phyloP scores from a whole-genome alignment of 2,797 vertebrate species.

The Hylomyscus alleni region DNA sequence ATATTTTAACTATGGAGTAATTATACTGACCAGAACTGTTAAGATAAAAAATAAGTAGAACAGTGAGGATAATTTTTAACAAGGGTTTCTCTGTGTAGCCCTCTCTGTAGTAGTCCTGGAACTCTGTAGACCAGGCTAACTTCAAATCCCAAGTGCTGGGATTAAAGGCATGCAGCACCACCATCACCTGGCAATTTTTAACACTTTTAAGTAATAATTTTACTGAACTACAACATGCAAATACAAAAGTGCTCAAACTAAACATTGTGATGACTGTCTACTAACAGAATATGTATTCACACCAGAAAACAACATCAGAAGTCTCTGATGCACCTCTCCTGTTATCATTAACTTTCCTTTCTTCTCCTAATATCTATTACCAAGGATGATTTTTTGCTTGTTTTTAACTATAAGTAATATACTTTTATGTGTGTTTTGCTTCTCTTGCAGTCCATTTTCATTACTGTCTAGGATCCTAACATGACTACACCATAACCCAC shows the following conservation, averaged over 20 bases:
- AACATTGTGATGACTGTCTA: not conserved
- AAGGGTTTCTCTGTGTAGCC: not conserved
- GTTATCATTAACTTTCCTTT: not conserved
- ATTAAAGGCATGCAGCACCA: not conserved
- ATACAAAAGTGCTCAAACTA: slow-evolving; percentile 19
- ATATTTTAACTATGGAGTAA: not conserved
- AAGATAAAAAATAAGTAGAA: slow-evolving; percentile 27
- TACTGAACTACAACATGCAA: slow-evolving; percentile 7
- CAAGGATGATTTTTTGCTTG: not conserved
- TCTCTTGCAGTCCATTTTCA: not conserved
- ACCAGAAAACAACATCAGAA: not conserved
- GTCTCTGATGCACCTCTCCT: not conserved
- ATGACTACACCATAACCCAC: not conserved
- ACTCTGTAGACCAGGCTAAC: not conserved
- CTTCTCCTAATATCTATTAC: not conserved
- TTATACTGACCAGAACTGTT: not conserved
- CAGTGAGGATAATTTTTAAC: not conserved
- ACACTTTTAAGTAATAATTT: slow-evolving; percentile 2
- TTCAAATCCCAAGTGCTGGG: not conserved
- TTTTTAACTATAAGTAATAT: not conserved
- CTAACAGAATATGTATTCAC: not conserved
- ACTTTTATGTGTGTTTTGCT: not conserved
- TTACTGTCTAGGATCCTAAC: not conserved
- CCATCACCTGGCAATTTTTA: not conserved
- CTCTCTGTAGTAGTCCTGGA: not conserved